Conservation (phyloP, 1,140 invertebrate species). For the Bombus pascuorum region DNA sequence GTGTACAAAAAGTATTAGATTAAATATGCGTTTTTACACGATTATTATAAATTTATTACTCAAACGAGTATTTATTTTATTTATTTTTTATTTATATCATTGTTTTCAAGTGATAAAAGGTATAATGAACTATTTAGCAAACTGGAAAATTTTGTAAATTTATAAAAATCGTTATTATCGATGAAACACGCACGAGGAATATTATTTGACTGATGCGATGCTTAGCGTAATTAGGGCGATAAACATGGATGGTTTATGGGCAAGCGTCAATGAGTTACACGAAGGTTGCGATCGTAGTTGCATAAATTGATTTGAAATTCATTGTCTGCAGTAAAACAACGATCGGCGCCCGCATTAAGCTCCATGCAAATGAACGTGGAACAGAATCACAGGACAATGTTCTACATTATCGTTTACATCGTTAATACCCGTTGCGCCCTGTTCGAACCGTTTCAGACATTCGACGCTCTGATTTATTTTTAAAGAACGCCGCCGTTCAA, state of each 20-base stretch:
- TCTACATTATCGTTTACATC: constrained; percentile 61
- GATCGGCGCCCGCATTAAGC: constrained; percentile 56
- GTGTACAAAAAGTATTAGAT: neutral
- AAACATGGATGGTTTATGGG: constrained; percentile 24
- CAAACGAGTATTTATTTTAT: neutral
- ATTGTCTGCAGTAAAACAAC: constrained; percentile 58
- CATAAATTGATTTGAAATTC: constrained; percentile 60
- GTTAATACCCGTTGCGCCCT: constrained; percentile 45
- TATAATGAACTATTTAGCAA: neutral
- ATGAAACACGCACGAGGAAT: neutral
- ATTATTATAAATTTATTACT: too few species aligned
- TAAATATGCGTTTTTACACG: neutral
- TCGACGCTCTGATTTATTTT: constrained; percentile 43
- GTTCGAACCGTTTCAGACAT: constrained; percentile 30
- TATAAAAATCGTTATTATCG: neutral
- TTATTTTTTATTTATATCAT: neutral
- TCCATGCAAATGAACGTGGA: constrained; percentile 54
- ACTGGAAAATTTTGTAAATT: neutral
- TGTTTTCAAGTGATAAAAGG: neutral
- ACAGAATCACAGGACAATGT: constrained; percentile 48
- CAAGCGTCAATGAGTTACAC: constrained; percentile 38
- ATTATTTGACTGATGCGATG: neutral
- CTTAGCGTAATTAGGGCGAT: constrained; percentile 16
- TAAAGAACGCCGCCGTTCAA: neutral
- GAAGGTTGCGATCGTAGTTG: constrained; percentile 44